A percentile compares a stretch with the other conserved stretches of the same genome.
Evolutionary conservation across 2,797 vertebrate genomes (phyloP).

Genomic region (Poecilia picta): DNA sequence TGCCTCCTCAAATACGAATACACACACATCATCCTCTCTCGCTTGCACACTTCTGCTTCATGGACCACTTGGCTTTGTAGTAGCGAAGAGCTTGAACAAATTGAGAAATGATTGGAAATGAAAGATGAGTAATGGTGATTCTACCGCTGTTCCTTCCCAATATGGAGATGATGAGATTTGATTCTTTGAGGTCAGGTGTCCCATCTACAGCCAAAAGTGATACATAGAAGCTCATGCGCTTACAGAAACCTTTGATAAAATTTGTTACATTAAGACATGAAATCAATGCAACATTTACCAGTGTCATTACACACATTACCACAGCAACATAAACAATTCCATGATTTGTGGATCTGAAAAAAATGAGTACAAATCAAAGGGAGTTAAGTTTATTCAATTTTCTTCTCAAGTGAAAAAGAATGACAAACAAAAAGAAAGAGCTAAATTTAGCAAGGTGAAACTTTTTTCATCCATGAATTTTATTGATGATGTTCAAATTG

Average conservation of each 20-base stretch:
- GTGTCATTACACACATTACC: slow-evolving; percentile 38
- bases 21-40: slow-evolving; percentile 36
- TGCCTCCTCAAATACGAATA: slow-evolving; percentile 62
- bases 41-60: slow-evolving; percentile 60
- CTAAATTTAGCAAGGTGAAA: slow-evolving; percentile 9
- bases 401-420: neutral
- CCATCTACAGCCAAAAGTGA: slow-evolving; percentile 56
- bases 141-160: slow-evolving; percentile 72
- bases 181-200: slow-evolving; percentile 80
- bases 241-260: slow-evolving; percentile 35
- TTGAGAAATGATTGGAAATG: slow-evolving; percentile 83
- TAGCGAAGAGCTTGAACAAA: slow-evolving; percentile 79
- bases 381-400: neutral
- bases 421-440: neutral
- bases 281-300: slow-evolving; percentile 67
- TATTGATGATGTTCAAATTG: slow-evolving; percentile 42
- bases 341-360: neutral
- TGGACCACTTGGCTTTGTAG: slow-evolving; percentile 78
- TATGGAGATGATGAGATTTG: slow-evolving; percentile 81
- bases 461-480: neutral
- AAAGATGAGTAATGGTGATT: slow-evolving; percentile 83
- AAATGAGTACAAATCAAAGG: neutral
- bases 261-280: slow-evolving; percentile 57
- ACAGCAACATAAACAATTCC: slow-evolving; percentile 41
- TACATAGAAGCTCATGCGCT: slow-evolving; percentile 43